Percentiles rank a stretch among this genome's conserved stretches.
These are phyloP conservation scores for Gopherus flavomarginatus DNA, from an alignment of 2,113 vertebrate species.

Conservation along the genomic window DNA sequence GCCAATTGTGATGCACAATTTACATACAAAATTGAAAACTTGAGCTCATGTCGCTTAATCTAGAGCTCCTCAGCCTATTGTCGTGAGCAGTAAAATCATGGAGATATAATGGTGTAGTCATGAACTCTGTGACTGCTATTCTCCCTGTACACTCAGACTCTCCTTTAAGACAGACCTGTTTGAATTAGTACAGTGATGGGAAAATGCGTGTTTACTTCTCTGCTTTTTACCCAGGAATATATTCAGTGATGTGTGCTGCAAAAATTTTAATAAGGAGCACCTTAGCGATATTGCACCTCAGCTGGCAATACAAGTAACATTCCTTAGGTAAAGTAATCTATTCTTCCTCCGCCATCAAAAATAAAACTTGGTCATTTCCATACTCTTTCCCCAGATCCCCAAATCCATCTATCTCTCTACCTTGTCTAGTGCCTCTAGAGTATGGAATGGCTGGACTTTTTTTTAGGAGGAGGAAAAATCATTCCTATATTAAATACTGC, in stretches of 20 bases:
- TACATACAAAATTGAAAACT: neutral
- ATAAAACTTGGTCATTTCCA: neutral
- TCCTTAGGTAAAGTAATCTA: neutral
- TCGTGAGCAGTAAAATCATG: neutral
- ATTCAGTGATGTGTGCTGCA: neutral
- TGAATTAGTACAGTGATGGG: neutral
- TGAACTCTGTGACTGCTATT: neutral
- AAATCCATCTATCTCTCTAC: no score
- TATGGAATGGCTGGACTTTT: neutral
- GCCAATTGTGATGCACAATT: constrained; percentile 12
- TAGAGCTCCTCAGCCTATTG: neutral
- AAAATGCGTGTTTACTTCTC: neutral
- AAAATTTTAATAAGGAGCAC: neutral
- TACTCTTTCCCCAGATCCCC: neutral
- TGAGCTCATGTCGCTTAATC: neutral
- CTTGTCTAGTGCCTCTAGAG: neutral
- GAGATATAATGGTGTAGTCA: neutral
- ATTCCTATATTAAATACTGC: neutral
- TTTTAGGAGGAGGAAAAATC: neutral
- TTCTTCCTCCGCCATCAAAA: neutral
- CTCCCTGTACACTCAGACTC: neutral
- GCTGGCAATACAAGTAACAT: rapidly evolving
- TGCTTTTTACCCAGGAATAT: neutral
- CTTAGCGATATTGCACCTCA: neutral
- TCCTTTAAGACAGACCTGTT: neutral